Conservation (phyloP, 2,113 vertebrate species). For the Arenaria interpres region DNA sequence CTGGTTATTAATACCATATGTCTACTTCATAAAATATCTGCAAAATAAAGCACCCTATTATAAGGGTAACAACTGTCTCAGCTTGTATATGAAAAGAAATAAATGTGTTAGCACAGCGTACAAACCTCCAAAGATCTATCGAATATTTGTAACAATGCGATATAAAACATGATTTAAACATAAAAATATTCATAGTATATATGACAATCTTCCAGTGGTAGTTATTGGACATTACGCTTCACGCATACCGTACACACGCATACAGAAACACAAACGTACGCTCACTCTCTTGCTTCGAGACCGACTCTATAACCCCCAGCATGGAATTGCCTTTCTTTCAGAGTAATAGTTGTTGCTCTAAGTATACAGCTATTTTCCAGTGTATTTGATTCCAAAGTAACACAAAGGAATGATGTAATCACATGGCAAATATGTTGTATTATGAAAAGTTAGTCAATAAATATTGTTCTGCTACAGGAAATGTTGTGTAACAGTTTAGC, state of each 20-base stretch:
- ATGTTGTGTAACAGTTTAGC: conserved; percentile 70
- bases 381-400: conserved; percentile 60
- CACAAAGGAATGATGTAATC: conserved; percentile 65
- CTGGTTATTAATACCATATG: conserved; percentile 56
- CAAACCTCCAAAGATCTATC: conserved; percentile 81
- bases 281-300: conserved; percentile 26
- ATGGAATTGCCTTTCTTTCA: conserved; percentile 38
- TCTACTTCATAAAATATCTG: conserved; percentile 67
- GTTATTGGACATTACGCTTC: conserved; percentile 53
- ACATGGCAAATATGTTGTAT: conserved; percentile 42
- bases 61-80: conserved; percentile 53
- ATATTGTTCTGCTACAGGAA: conserved; percentile 77
- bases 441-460: conserved; percentile 70
- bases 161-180: conserved; percentile 80
- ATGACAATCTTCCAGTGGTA: conserved; percentile 59
- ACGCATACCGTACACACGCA: conserved; percentile 43
- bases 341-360: conserved; percentile 62
- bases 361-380: conserved; percentile 60
- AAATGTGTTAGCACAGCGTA: conserved; percentile 78
- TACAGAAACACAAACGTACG: conserved; percentile 34
- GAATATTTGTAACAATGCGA: conserved; percentile 74
- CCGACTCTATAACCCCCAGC: not conserved
- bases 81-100: conserved; percentile 77
- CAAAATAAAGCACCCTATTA: conserved; percentile 67
- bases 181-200: conserved; percentile 77